Evolutionary conservation across 35 echinoderm and acorn worm genomes (phyloP).

Genomic region (Apostichopus californicus): DNA sequence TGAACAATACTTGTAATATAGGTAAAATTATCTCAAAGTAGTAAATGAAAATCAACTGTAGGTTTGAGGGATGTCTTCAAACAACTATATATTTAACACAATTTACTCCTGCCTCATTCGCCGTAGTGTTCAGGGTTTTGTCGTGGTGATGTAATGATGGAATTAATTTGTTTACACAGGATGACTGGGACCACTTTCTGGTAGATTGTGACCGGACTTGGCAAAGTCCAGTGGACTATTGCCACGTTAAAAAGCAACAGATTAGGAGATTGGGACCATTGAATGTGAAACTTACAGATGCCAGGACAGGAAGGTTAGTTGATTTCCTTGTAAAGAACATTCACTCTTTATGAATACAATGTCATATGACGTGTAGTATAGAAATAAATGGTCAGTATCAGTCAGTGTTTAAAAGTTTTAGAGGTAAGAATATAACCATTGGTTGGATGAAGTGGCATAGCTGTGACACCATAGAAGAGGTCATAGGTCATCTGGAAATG

Average conservation of each 20-base stretch:
- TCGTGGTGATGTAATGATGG: neutral
- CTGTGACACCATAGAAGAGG: no score
- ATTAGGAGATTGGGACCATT: constrained; percentile 5
- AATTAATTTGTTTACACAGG: constrained; percentile 22
- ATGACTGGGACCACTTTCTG: constrained; percentile 38
- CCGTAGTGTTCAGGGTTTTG: neutral
- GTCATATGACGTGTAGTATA: no score
- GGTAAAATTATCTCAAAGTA: neutral
- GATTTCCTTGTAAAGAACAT: no score
- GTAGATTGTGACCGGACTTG: constrained; percentile 37
- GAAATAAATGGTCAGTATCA: no score
- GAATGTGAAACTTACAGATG: constrained; percentile 38
- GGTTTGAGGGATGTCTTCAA: neutral
- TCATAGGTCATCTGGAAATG: no score
- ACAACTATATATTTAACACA: neutral
- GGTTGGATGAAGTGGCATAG: no score
- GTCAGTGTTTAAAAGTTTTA: no score
- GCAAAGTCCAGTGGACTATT: constrained; percentile 35
- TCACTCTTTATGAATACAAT: no score
- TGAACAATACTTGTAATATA: neutral
- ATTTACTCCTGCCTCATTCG: neutral
- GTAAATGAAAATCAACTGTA: neutral
- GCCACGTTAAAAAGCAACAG: constrained; percentile 12
- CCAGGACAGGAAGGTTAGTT: constrained; percentile 36
- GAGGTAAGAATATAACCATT: no score